A percentile compares a stretch with the other conserved stretches of the same genome.
These are phyloP conservation scores for Sesia apiformis DNA, from an alignment of 2,888 invertebrate species.

Conservation along the genomic window DNA sequence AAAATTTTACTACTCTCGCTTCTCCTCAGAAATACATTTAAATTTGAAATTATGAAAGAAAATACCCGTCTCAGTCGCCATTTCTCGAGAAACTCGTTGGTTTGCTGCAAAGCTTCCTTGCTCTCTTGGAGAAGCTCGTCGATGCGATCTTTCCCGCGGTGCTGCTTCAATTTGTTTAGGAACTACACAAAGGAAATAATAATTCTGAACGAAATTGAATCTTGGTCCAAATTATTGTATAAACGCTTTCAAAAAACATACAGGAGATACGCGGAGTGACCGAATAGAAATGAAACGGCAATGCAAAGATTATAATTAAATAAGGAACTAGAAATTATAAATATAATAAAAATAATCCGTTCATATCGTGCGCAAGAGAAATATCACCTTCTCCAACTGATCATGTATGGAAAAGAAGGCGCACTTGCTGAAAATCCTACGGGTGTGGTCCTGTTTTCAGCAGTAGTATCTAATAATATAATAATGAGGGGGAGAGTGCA, in stretches of 20 bases:
- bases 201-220: background rate
- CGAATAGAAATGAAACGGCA: no score
- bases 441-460: no score
- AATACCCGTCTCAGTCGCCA: conserved; percentile 44
- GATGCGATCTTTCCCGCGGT: conserved; percentile 34
- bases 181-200: conserved; percentile 24
- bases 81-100: conserved; percentile 51
- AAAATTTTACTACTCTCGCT: background rate
- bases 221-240: no score
- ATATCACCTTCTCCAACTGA: no score
- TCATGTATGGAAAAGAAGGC: no score
- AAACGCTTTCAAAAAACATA: background rate
- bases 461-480: no score
- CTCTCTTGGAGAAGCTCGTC: conserved; percentile 48
- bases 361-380: no score
- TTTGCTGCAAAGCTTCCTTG: conserved; percentile 39
- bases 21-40: background rate
- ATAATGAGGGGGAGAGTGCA: no score
- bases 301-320: no score
- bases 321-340: no score
- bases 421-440: no score
- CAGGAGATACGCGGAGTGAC: background rate
- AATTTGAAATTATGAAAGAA: background rate
- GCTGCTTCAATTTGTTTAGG: conserved; percentile 40
- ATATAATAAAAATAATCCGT: no score